These are phyloP conservation scores for Melanogrammus aeglefinus DNA, from an alignment of 2,797 vertebrate genomes.

Conservation along the genomic window DNA sequence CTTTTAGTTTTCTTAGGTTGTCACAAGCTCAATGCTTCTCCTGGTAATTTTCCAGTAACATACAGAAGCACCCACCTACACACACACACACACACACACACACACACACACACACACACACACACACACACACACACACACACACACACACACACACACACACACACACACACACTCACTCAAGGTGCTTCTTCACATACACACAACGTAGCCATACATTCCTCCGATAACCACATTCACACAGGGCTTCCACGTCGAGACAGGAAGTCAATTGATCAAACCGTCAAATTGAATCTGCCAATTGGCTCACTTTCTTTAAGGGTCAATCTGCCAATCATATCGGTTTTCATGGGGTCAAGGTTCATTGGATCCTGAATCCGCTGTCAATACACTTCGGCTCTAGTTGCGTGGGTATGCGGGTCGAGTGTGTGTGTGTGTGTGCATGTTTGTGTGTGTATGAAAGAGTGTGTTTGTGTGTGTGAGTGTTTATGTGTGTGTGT, in stretches of 20 bases:
- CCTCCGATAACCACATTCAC: background rate
- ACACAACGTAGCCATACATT: background rate
- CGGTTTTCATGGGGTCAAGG: slow-evolving; percentile 37
- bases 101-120: background rate
- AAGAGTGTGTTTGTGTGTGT: background rate
- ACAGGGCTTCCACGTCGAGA: slow-evolving; percentile 10
- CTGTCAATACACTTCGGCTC: slow-evolving; percentile 12
- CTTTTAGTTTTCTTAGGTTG: background rate
- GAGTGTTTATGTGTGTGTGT: background rate
- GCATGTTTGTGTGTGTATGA: background rate
- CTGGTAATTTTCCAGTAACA: background rate
- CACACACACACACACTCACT: background rate
- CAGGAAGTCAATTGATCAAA: slow-evolving; percentile 33
- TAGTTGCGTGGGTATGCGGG: background rate
- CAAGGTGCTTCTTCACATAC: background rate
- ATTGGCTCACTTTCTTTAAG: slow-evolving; percentile 12
- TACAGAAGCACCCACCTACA: background rate
- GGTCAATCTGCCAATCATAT: slow-evolving; percentile 38
- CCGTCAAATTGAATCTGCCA: slow-evolving; percentile 29
- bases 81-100: background rate
- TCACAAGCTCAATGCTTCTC: background rate
- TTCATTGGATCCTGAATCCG: slow-evolving; percentile 15
- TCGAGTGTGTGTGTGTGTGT: slow-evolving; percentile 19
- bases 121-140: background rate
- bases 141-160: background rate